Conservation (phyloP, 2,113 vertebrate genomes). For the Tapirus terrestris region DNA sequence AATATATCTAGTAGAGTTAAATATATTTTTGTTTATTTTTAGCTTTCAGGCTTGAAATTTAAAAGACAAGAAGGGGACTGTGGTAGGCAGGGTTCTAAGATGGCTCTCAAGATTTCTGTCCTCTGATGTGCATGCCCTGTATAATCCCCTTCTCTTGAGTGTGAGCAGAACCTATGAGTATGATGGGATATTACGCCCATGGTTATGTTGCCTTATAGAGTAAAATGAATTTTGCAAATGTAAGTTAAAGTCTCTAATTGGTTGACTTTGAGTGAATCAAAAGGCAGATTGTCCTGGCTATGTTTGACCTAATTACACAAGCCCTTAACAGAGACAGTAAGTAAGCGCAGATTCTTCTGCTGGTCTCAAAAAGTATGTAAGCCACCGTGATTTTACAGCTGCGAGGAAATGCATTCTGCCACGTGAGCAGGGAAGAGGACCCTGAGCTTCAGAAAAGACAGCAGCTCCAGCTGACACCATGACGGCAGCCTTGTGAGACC, state of each 20-base stretch:
- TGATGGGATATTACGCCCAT: background rate
- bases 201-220: background rate
- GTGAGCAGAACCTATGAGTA: background rate
- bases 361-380: background rate
- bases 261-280: background rate
- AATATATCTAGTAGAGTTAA: background rate
- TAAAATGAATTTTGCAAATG: background rate
- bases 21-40: background rate
- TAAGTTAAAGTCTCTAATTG: background rate
- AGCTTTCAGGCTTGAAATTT: background rate
- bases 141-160: background rate
- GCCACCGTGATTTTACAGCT: background rate
- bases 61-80: background rate
- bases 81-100: background rate
- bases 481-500: background rate
- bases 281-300: background rate
- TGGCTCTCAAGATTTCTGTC: background rate
- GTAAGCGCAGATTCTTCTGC: background rate
- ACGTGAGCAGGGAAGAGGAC: background rate
- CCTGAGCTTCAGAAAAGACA: background rate
- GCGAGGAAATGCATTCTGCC: background rate
- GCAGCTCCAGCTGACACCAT: background rate
- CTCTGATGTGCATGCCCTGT: too few species aligned
- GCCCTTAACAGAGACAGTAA: background rate
- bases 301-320: background rate